These are phyloP conservation scores for Paralvinella palmiformis DNA, from an alignment of 1,140 invertebrate species.

Conservation along the genomic window DNA sequence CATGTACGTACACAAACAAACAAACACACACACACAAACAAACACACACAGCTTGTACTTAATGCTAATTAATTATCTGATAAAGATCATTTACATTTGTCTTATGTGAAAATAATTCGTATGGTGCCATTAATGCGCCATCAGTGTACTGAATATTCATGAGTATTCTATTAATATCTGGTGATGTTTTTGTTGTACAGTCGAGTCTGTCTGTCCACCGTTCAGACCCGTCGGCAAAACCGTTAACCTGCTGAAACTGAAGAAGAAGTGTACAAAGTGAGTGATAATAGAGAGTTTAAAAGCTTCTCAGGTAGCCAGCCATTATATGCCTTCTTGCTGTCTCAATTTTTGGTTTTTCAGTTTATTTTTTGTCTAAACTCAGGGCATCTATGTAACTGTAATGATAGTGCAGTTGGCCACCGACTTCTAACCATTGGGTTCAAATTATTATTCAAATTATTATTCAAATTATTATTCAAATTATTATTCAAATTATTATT, in stretches of 20 bases:
- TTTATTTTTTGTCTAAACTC: too few relatives aligned
- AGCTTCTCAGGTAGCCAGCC: too few relatives aligned
- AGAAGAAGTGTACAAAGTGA: conserved; percentile 22
- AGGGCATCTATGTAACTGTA: too few relatives aligned
- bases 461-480: too few relatives aligned
- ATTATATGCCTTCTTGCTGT: too few relatives aligned
- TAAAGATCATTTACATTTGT: neutral
- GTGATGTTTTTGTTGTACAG: conserved; percentile 24
- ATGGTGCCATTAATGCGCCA: neutral
- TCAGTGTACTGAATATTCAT: neutral
- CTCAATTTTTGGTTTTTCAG: too few relatives aligned
- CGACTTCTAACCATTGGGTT: too few relatives aligned
- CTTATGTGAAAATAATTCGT: neutral
- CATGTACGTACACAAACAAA: neutral
- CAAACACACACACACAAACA: neutral
- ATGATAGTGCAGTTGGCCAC: too few relatives aligned
- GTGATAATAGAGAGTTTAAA: too few relatives aligned
- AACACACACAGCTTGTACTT: neutral
- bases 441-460: too few relatives aligned
- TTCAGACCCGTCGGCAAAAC: conserved; percentile 38
- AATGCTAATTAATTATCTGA: neutral
- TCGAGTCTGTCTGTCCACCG: conserved; percentile 34
- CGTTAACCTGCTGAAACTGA: conserved; percentile 28
- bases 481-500: too few relatives aligned
- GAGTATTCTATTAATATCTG: neutral